phyloP scores from a whole-genome alignment of 2,888 invertebrate genomes.

The Hermaeophaga mercurialis region DNA sequence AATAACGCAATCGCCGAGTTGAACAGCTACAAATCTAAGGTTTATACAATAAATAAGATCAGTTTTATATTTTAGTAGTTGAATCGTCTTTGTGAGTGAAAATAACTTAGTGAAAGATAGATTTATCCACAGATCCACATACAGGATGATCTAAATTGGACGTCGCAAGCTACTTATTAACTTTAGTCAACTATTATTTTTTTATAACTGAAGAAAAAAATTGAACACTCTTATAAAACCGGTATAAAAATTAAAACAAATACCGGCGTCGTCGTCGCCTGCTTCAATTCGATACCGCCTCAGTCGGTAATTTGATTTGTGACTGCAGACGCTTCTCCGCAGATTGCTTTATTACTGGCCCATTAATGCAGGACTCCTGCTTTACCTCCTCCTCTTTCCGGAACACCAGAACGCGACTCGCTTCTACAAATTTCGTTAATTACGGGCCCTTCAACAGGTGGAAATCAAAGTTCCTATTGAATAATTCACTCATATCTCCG shows the following conservation, averaged over 20 bases:
- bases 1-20: too few species aligned
- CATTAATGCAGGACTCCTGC: slow-evolving; percentile 44
- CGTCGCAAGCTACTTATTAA: too few species aligned
- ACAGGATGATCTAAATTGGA: too few species aligned
- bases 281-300: slow-evolving; percentile 7
- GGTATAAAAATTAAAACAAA: not conserved
- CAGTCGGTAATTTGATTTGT: slow-evolving; percentile 17
- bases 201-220: too few species aligned
- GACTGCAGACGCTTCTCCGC: slow-evolving; percentile 36
- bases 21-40: too few species aligned
- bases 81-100: too few species aligned
- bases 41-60: too few species aligned
- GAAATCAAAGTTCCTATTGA: slow-evolving; percentile 35
- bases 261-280: slow-evolving; percentile 1
- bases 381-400: slow-evolving; percentile 39
- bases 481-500: slow-evolving; percentile 11
- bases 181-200: too few species aligned
- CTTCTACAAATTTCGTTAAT: slow-evolving; percentile 55
- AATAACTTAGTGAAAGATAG: too few species aligned
- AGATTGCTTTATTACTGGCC: slow-evolving; percentile 53
- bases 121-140: too few species aligned
- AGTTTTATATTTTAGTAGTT: too few species aligned
- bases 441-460: slow-evolving; percentile 53
- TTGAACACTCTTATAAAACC: too few species aligned
- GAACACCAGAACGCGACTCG: slow-evolving; percentile 28